phyloP scores from a whole-genome alignment of 1,140 invertebrate species.

The Tetragnatha versicolor region DNA sequence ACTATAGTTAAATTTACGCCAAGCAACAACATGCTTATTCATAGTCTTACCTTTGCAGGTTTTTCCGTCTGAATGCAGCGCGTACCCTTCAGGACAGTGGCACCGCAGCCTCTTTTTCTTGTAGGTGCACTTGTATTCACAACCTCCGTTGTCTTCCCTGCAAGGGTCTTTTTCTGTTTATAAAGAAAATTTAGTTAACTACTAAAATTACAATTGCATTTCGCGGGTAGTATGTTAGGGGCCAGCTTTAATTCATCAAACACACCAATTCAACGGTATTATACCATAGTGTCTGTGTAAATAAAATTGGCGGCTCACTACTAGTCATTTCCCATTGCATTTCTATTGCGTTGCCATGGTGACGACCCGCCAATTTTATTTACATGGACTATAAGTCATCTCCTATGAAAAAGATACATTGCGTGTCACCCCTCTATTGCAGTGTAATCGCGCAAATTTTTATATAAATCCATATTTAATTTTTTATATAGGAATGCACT shows the following conservation, averaged over 20 bases:
- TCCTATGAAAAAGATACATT: too few species aligned
- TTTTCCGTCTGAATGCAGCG: constrained; percentile 24
- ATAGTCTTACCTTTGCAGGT: constrained; percentile 34
- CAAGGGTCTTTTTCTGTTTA: constrained; percentile 24
- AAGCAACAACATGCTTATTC: background rate
- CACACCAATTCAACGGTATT: background rate
- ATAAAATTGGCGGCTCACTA: background rate
- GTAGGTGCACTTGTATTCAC: background rate
- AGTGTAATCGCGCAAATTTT: too few species aligned
- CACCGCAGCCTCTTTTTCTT: background rate
- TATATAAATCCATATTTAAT: too few species aligned
- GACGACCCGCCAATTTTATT: too few species aligned
- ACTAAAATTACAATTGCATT: background rate
- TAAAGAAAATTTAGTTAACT: background rate
- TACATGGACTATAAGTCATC: too few species aligned
- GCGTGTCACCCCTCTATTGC: too few species aligned
- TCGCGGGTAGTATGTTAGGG: background rate
- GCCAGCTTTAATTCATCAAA: background rate
- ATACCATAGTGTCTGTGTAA: background rate
- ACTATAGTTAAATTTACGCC: background rate
- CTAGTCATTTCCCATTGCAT: background rate
- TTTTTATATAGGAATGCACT: too few species aligned
- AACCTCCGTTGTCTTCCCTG: background rate
- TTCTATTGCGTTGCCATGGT: background rate
- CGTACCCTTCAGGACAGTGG: constrained; percentile 18